These are phyloP conservation scores for Calliopum simillimum DNA, from an alignment of 2,888 invertebrate species.

Conservation along the genomic window DNA sequence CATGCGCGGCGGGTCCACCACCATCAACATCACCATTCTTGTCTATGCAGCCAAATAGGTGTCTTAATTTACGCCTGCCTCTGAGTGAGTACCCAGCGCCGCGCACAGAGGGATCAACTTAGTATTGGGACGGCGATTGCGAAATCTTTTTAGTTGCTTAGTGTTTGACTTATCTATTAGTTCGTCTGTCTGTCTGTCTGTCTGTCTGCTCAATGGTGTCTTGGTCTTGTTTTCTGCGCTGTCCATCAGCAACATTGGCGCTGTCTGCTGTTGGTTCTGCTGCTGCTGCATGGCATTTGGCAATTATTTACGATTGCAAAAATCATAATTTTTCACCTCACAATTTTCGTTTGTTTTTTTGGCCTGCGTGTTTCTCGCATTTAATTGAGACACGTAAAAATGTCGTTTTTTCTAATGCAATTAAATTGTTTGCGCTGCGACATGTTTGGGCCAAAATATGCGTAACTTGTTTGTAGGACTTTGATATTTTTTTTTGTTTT, in stretches of 20 bases:
- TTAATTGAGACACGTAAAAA: constrained; percentile 52
- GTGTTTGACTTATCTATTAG: too few relatives aligned
- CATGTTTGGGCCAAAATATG: constrained; percentile 18
- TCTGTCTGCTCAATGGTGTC: background rate
- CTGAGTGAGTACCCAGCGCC: background rate
- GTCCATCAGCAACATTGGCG: background rate
- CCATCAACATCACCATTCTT: background rate
- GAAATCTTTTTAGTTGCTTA: background rate
- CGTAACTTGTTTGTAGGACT: background rate
- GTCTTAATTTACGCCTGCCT: constrained; percentile 18
- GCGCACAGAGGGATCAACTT: background rate
- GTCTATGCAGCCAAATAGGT: background rate
- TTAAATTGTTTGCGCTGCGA: constrained; percentile 41
- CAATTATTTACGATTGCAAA: constrained; percentile 12
- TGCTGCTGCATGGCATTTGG: constrained; percentile 1
- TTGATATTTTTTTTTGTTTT: too few relatives aligned
- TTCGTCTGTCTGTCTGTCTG: background rate
- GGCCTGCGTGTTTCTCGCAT: constrained; percentile 33
- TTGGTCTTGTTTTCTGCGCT: background rate
- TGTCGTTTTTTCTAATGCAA: constrained; percentile 48
- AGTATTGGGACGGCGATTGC: constrained; percentile 1
- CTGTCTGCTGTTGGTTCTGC: background rate
- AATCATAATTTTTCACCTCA: constrained; percentile 26
- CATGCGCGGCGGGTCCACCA: background rate
- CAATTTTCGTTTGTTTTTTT: too few relatives aligned